Base-by-base conservation (phyloP, 1,140 invertebrate genomes). In the Grapholita molesta region DNA sequence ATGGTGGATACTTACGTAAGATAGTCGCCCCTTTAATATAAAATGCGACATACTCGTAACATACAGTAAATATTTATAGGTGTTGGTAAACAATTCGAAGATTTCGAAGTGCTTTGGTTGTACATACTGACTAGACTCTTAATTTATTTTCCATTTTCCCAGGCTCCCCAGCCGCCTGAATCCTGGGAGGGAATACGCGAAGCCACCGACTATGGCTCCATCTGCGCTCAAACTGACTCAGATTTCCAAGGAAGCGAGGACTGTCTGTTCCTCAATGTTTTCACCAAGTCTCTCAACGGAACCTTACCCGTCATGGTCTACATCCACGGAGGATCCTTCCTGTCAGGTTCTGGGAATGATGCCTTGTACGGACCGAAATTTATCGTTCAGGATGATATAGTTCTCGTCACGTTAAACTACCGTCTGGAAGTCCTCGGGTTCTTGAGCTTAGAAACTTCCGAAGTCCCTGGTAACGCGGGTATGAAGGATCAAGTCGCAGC, bases 341-440 rank as follows among this genome's bases (percentile, higher is more conserved):
- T 92, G n/a, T 71, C 76, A 2, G 95, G 94, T n/a, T 92, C 93
- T 9, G 93, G 93, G 9, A 86, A 94, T 38, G 82, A 91, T 18
- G 78, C 85, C 21, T 38, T 93, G 0, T 93, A 89, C 68, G 92
- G 94, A 24, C 93, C 95, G 74, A 92, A 96, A 77, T 95, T 93
- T 80, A 75, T 96, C 1, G 73, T 95, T 28, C 93, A 94, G 52
- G 92, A 95, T 30, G 93, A 95, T 75, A 90, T 96, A 5, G 89
- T 96, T 21, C 64, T 96, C 3, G 94, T 96, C 1, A 95, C 95
- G 3, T 85, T 96, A 0, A 96, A 96, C 79, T 96, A 94, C 71
- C 90, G 95, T 67, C 78, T 95, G 8, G 95, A 95, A 69, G 86
- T 91, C n/a, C 85, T 95, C 70, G 95, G 95, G 67, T 95, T 94